Evolutionary conservation across 2,888 invertebrate species (phyloP).

Genomic region (Perizoma flavofasciatum): DNA sequence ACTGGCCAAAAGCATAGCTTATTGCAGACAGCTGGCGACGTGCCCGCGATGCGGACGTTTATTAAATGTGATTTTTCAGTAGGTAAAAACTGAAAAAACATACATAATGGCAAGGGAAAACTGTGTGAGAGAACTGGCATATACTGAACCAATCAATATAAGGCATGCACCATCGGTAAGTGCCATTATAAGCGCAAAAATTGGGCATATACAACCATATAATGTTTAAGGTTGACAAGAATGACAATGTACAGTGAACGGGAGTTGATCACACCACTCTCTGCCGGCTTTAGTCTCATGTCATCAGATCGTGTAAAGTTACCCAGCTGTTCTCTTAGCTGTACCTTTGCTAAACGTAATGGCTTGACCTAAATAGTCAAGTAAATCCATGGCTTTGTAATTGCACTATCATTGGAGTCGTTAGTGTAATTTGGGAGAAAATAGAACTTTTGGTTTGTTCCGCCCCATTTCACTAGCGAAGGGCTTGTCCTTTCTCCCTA

Average conservation of each 20-base stretch:
- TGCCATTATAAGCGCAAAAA: too few species aligned
- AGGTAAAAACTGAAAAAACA: too few species aligned
- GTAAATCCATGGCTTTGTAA: constrained; percentile 52
- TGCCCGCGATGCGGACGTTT: constrained; percentile 7
- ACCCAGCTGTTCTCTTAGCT: not conserved
- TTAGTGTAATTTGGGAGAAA: constrained; percentile 48
- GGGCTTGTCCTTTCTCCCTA: not conserved
- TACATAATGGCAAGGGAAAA: too few species aligned
- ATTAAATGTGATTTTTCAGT: too few species aligned
- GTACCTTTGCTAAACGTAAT: constrained; percentile 46
- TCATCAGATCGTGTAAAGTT: not conserved
- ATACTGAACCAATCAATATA: too few species aligned
- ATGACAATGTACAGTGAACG: too few species aligned
- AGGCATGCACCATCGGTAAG: too few species aligned
- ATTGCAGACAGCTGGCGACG: constrained; percentile 3
- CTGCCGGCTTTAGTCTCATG: too few species aligned
- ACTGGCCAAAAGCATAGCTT: constrained; percentile 23
- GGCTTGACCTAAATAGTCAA: constrained; percentile 55
- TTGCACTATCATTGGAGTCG: constrained; percentile 44
- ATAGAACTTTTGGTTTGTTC: constrained; percentile 36
- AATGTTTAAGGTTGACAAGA: too few species aligned
- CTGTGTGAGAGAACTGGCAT: too few species aligned
- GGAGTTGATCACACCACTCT: too few species aligned
- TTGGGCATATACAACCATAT: too few species aligned
- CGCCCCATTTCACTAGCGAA: constrained; percentile 21